Evolutionary conservation across 1,140 invertebrate genomes (phyloP), one percentile per base, ranked within the genome.

Genomic region (Cylas formicarius): DNA sequence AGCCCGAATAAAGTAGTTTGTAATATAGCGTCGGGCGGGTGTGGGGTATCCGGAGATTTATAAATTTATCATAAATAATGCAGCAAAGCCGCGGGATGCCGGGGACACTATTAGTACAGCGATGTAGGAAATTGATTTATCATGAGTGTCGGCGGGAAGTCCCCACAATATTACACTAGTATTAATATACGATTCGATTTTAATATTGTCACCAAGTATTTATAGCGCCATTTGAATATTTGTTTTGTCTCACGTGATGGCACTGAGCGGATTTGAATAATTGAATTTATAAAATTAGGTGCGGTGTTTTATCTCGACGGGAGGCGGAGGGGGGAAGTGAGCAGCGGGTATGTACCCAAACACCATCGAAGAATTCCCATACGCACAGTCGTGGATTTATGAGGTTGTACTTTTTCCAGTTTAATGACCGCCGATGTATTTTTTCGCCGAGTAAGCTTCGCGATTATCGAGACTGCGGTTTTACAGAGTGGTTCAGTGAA

Each of bases 141-240:
- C 62, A 64, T 61, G 51, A 44, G 35, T 42, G 39, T 29, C 59
- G 44, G 47, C 56, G 47, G 59, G 62, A 37, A n/a, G 52, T 26
- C 53, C 41, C 39, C 36, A 52, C 53, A 50, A 55, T 56, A 63
- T 62, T 62, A 63, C 60, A 61, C 57, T 59, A 53, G 49, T 61
- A 62, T 62, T 64, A 64, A 64, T 61, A 61, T 59, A 55, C 53
- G 43, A 56, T 62, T 60, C 52, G 52, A 63, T 64, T 64, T 62
- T 64, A 64, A 64, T 64, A 64, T 64, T 64, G 62, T 64, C 62
- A 64, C 62, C 62, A 64, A 57, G 48, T 64, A 64, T 62, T 62
- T 62, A 62, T 64, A 60, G 52, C 45, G 28, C 37, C 50, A 53
- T 59, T 57, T 57, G 50, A 60, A 60, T 58, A 56, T 62, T 62